Percentiles rank a stretch among this genome's conserved stretches.
Conservation (phyloP, 2,113 vertebrate species). For the Lynx canadensis region DNA sequence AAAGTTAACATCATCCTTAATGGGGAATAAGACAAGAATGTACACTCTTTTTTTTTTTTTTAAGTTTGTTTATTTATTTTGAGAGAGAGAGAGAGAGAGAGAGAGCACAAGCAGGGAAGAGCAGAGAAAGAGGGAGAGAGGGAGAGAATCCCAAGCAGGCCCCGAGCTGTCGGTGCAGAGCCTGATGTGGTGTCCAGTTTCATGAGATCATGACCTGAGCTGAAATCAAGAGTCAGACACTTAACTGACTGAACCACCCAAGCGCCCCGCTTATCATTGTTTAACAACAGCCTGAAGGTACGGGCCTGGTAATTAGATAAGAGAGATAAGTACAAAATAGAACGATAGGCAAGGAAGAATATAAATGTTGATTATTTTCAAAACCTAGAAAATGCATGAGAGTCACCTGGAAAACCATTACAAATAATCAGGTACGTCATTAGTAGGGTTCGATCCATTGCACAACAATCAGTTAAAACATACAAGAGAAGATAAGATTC, state of each 20-base stretch:
- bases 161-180: too few relatives aligned
- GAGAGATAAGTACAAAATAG: neutral
- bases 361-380: slow-evolving; percentile 17
- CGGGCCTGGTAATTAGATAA: neutral
- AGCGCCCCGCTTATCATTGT: neutral
- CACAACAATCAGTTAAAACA: neutral
- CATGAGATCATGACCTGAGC: too few relatives aligned
- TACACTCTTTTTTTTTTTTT: neutral
- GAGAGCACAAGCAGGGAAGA: too few relatives aligned
- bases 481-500: neutral
- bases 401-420: neutral
- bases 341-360: neutral
- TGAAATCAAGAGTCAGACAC: too few relatives aligned
- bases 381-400: neutral
- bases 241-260: too few relatives aligned
- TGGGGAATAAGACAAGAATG: neutral
- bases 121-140: too few relatives aligned
- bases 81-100: too few relatives aligned
- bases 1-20: neutral
- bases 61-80: too few relatives aligned
- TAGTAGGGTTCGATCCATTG: neutral
- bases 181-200: too few relatives aligned
- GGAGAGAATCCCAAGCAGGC: too few relatives aligned
- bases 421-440: neutral
- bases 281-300: neutral